Evolutionary conservation across 2,113 vertebrate species (phyloP), one percentile per base, ranked within the genome.

Genomic region (Trichechus manatus): DNA sequence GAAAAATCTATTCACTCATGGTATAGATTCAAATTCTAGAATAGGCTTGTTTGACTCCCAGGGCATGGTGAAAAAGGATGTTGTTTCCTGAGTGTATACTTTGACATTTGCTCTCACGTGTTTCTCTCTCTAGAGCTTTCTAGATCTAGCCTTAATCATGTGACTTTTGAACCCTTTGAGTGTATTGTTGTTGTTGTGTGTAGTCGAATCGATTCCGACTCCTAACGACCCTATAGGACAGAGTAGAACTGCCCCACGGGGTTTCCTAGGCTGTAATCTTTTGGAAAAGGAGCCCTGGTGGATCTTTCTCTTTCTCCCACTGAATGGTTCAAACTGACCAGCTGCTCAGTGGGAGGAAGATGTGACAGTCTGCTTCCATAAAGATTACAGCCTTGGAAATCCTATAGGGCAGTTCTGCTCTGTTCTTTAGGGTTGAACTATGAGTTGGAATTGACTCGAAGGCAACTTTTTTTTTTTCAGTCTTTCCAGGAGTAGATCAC

Each of bases 61-160:
- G 59, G 50, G 33, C 14, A 31, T 8, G n/a, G 17, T 90, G 90
- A 64, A 74, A 68, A 59, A 23, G 10, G 29, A 0, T 19, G 47
- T 29, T 56, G 15, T 70, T 53, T 47, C 22, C 39, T 20, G 59
- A 53, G 84, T 47, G 68, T 44, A 31, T 42, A 0, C 27, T 20
- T 25, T 2, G 61, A 15, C 29, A 31, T 91, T 86, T 9, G 2
- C 3, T 15, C 9, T 64, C 27, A 23, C 36, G 3, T 0, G 0
- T 33, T 10, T 90, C 14, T 74, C 31, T 47, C 10, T 86, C 36
- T 22, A 31, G 70, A 11, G 47, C 33, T 36, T n/a, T 5, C 11
- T 36, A 10, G 47, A 42, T 5, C 15, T 42, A 29, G 5, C n/a
- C 27, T 81, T 72, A 1, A 17, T 66, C 44, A n/a, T 1, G 8